phyloP scores from a whole-genome alignment of 2,888 invertebrate genomes.

The Osmoderma eremita region DNA sequence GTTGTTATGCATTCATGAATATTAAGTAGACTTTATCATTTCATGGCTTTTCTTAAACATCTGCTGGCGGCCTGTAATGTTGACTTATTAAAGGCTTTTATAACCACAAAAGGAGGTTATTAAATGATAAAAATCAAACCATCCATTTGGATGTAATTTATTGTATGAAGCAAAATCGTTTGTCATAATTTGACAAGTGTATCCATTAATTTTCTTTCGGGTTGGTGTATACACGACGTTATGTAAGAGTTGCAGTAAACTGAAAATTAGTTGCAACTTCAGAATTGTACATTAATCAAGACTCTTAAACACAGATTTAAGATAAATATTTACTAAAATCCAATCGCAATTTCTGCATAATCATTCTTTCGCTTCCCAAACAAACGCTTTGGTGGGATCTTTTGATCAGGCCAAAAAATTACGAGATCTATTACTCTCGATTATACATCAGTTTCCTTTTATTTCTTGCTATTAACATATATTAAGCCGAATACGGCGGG shows the following conservation, averaged over 20 bases:
- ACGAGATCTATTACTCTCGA: constrained; percentile 19
- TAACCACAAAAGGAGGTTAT: constrained; percentile 23
- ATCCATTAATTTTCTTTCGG: constrained; percentile 10
- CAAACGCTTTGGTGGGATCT: neutral
- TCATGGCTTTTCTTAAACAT: constrained; percentile 3
- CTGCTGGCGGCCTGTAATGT: constrained; percentile 9
- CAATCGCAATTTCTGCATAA: too few species aligned
- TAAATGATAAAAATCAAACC: constrained; percentile 33
- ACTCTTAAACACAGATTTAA: too few species aligned
- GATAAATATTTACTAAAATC: too few species aligned
- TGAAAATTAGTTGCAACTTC: too few species aligned
- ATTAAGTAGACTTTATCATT: too few species aligned
- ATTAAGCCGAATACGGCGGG: constrained; percentile 12
- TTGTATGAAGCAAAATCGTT: constrained; percentile 13
- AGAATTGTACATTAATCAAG: too few species aligned
- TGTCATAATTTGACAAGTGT: constrained; percentile 17
- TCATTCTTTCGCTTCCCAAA: neutral
- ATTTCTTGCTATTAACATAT: constrained; percentile 29
- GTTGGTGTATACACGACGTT: too few species aligned
- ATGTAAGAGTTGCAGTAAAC: too few species aligned
- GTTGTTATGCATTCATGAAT: too few species aligned
- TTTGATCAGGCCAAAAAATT: constrained; percentile 15
- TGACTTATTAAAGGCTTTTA: constrained; percentile 28
- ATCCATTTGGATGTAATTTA: constrained; percentile 21
- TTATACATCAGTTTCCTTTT: constrained; percentile 27